Base-by-base conservation (phyloP, 2,888 invertebrate genomes). In the Argyra leucocephala region DNA sequence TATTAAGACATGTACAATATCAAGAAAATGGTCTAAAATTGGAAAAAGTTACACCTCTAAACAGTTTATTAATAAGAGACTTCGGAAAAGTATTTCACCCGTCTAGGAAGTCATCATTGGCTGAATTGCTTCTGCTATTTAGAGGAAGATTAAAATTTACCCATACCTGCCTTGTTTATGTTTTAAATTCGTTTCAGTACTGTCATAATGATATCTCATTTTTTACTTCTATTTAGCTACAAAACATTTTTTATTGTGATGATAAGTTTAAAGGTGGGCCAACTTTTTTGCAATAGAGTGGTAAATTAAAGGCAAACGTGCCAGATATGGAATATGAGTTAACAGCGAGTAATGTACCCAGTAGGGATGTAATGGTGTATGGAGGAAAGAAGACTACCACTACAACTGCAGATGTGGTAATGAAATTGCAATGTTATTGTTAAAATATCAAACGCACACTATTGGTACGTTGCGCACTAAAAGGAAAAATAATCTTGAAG, bases 401-500 rank as follows among this genome's bases (percentile, higher is more conserved):
- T 1, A 48, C 12, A 48, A 48, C 48, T 5, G 5, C 72, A 73
- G 10, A 63, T 73, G 65, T 63, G 69, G 63, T 67, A 74, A 61
- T 73, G 72, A 31, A 31, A 31, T 7, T 31, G 66, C 69, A 9
- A 68, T 70, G 23, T 68, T 67, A 66, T 66, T 70, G 64, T 64
- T 72, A 31, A 61, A 61, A 22, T 64, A 66, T 60, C 68, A 68
- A 64, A 72, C 71, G 10, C 69, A 72, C 60, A 60, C 64, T 9
- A 70, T 66, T 62, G 72, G 72, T 24, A 73, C 72, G 21, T 64
- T 72, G 10, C n/a, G 71, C 12, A n/a, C 26, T 23, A 70, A 72
- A 65, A 66, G 68, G 57, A 69, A 68, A 62, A 67, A 65, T n/a
- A 70, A 71, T 61, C 73, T 73, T 4, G 5, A 48, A n/a, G 36